These are phyloP conservation scores for Lumbricus terrestris DNA, from an alignment of 2,888 invertebrate species.

Conservation along the genomic window DNA sequence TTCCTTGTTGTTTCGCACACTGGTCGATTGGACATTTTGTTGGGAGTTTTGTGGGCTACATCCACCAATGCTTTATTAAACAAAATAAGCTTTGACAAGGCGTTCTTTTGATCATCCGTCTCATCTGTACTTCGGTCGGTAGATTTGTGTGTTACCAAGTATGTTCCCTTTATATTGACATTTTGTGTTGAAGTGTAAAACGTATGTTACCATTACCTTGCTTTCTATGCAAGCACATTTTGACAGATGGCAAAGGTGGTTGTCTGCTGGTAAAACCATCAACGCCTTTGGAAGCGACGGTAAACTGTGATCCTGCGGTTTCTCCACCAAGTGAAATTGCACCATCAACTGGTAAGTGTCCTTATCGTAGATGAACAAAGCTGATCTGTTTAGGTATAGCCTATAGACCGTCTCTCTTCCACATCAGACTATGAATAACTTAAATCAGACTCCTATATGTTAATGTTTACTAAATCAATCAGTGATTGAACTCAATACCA, in stretches of 20 bases:
- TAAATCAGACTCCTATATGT: too few relatives aligned
- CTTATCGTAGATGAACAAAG: neutral
- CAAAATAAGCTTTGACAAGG: neutral
- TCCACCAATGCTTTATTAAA: neutral
- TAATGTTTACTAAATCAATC: too few relatives aligned
- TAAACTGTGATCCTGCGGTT: constrained; percentile 3
- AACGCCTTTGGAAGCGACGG: neutral
- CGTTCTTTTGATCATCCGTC: neutral
- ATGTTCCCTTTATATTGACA: too few relatives aligned
- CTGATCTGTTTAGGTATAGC: neutral
- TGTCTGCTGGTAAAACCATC: neutral
- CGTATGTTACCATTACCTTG: neutral
- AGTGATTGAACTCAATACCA: too few relatives aligned
- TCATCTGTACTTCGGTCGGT: neutral
- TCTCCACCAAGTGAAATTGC: constrained; percentile 3
- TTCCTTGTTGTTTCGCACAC: neutral
- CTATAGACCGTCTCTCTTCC: too few relatives aligned
- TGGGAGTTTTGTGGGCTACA: neutral
- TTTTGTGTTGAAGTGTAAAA: too few relatives aligned
- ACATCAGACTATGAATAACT: too few relatives aligned
- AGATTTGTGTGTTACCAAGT: neutral
- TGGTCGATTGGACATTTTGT: neutral
- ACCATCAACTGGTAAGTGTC: neutral
- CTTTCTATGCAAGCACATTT: neutral
- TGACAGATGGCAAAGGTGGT: neutral